phyloP scores from a whole-genome alignment of 1,140 invertebrate species.

The Ceratina japonica region DNA sequence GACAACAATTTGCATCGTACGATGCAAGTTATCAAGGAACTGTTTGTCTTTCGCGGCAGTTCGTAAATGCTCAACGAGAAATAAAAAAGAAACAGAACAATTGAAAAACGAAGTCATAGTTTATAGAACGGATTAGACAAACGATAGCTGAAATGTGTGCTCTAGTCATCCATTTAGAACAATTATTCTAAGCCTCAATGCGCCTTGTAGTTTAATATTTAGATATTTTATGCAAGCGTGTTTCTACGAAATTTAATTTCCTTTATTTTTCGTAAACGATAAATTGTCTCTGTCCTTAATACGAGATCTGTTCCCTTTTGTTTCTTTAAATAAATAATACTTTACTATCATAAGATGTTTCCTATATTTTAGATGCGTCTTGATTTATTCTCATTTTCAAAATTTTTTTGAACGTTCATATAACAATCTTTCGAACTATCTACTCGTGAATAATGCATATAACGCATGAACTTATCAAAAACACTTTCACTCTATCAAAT shows the following conservation, averaged over 20 bases:
- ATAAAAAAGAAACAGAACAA: constrained; percentile 11
- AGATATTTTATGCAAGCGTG: constrained; percentile 47
- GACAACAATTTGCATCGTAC: constrained; percentile 28
- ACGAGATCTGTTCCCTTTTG: too few species aligned
- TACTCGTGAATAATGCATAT: not conserved
- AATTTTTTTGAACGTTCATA: not conserved
- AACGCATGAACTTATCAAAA: not conserved
- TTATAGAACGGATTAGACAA: constrained; percentile 53
- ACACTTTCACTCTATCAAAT: constrained; percentile 4
- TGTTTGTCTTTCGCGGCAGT: constrained; percentile 23
- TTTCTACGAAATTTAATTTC: constrained; percentile 39
- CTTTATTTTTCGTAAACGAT: constrained; percentile 12
- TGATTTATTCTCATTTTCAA: not conserved
- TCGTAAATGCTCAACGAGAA: constrained; percentile 42
- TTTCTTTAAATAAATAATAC: too few species aligned
- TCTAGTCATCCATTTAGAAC: constrained; percentile 73
- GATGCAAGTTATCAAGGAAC: constrained; percentile 12
- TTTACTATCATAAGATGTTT: too few species aligned
- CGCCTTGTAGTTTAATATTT: constrained; percentile 64
- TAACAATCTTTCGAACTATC: not conserved
- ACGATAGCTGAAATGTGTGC: constrained; percentile 69
- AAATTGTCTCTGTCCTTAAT: too few species aligned
- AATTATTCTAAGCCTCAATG: constrained; percentile 66
- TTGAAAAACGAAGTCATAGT: constrained; percentile 38
- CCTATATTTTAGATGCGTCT: not conserved